Percentiles rank a stretch among this genome's conserved stretches.
These are phyloP conservation scores for Pristionchus fissidentatus DNA, from an alignment of 2,888 invertebrate genomes.

Conservation along the genomic window DNA sequence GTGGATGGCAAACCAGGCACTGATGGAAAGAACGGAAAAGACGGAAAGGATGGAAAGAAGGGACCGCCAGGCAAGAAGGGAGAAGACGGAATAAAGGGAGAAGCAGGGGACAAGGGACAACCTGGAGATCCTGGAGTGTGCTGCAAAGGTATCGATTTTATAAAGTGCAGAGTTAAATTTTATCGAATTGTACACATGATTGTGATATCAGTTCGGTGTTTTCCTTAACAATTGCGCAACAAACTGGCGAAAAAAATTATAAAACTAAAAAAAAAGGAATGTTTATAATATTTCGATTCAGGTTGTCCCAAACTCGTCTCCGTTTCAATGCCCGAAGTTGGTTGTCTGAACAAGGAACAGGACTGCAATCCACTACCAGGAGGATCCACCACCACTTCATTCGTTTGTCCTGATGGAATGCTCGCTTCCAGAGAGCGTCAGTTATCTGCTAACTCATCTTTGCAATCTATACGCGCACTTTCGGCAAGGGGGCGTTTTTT, in stretches of 20 bases:
- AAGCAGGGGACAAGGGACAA: not conserved
- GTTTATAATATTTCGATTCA: no score
- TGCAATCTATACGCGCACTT: no score
- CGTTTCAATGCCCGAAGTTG: not conserved
- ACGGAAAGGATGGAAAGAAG: not conserved
- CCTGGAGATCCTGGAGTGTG: not conserved
- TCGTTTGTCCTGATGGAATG: not conserved
- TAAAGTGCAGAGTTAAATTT: no score
- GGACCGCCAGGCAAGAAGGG: not conserved
- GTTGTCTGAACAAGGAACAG: not conserved
- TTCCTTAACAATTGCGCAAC: not conserved
- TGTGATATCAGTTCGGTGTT: not conserved
- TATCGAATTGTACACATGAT: not conserved
- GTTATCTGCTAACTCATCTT: no score
- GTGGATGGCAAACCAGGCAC: not conserved
- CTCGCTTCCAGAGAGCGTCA: constrained; percentile 8
- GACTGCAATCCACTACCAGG: constrained; percentile 31
- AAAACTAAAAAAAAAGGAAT: not conserved
- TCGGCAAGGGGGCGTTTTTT: no score
- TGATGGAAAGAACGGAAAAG: not conserved
- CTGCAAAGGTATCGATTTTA: no score
- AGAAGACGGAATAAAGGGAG: not conserved
- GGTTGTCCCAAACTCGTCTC: not conserved
- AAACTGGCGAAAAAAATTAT: not conserved
- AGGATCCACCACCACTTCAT: not conserved